Base-by-base conservation (phyloP, 37 sponge, comb jelly and placozoan species). In the Geodia barretti region DNA sequence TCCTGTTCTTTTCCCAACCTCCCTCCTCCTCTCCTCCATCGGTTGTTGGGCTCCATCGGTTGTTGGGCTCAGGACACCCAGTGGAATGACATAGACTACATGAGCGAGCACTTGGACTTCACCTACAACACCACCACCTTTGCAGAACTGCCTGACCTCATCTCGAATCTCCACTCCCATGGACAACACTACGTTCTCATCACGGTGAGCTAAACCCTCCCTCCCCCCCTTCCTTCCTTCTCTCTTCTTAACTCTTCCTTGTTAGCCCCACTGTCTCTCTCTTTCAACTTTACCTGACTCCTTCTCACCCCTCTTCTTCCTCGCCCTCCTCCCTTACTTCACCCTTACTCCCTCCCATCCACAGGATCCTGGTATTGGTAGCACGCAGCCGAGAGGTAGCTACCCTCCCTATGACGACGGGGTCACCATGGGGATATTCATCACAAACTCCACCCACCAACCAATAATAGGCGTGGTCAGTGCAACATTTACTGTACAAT, bases 1-100 rank as follows among this genome's bases (percentile, higher is more conserved):
- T 28, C 54, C 74, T 11, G 23, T 39, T 54, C 74, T 30, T 60
- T 47, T 31, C 33, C 76, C 33, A n/a, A 28, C 60, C 8, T 35
- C 76, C 30, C 1, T 60, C 30, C 5, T 47, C 59, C 32, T 1
- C 4, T 24, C 72, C 1, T n/a, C 64, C 64, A n/a, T n/a, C n/a
- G n/a, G n/a, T n/a, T 9, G 8, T 47, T 31, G n/a, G 37, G n/a
- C 64, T 31, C 36, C 34, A 8, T 74, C 54, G 26, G 28, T 41
- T 40, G 1, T 7, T 31, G 65, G 24, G 0, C 39, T 23, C 76
- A 90, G 88, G 95, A 94, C 59, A 77, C 69, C 4, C 95, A 94
- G 62, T 94, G 91, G 91, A 90, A 78, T 79, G 95, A 94, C 64
- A 94, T 94, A 39, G 95, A 94, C 79, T 91, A 94, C 73, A 94